Conservation (phyloP, 2,797 vertebrate species). For the Acanthornis magna region DNA sequence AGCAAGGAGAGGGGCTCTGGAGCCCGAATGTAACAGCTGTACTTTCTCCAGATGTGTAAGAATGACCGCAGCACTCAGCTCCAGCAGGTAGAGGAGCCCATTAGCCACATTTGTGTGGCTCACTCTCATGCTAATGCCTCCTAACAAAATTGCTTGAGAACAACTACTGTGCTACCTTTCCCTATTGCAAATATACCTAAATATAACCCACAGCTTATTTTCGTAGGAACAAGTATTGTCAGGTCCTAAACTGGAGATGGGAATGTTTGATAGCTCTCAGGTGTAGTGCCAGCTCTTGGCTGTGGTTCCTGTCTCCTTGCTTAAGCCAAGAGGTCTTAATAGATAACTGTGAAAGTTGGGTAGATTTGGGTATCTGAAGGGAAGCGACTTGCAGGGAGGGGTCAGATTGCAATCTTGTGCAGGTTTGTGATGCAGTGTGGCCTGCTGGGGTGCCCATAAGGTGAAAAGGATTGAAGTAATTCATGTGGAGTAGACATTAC, state of each 20-base stretch:
- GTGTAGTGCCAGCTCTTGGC: neutral
- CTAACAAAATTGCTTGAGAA: neutral
- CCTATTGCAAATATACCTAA: neutral
- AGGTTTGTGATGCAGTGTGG: neutral
- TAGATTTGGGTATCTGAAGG: neutral
- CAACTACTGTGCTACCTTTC: neutral
- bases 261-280: neutral
- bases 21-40: neutral
- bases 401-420: neutral
- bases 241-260: neutral
- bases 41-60: neutral
- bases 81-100: neutral
- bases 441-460: neutral
- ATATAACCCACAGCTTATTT: conserved; percentile 38
- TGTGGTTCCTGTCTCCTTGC: neutral
- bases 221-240: conserved; percentile 9
- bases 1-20: neutral
- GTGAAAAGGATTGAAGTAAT: neutral
- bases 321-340: neutral
- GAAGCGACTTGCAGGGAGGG: neutral
- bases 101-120: neutral
- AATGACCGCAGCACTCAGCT: neutral
- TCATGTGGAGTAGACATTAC: neutral
- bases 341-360: neutral
- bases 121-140: neutral